These are phyloP conservation scores for Mythimna albipuncta DNA, from an alignment of 2,888 invertebrate genomes.

Conservation along the genomic window DNA sequence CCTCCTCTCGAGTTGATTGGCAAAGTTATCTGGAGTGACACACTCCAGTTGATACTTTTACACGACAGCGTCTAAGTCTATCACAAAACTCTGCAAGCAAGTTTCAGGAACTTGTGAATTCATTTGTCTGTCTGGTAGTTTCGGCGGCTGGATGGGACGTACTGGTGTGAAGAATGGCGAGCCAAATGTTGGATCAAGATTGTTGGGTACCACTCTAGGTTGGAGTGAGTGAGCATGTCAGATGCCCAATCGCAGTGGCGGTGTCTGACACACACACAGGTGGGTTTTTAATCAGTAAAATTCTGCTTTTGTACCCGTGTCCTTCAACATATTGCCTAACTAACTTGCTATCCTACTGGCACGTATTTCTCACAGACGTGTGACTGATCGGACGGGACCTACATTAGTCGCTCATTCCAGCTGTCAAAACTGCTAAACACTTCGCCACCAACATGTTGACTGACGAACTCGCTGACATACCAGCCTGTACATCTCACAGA, in stretches of 20 bases:
- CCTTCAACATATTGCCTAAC: background rate
- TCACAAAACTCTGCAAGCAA: slow-evolving; percentile 78
- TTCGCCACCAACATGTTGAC: background rate
- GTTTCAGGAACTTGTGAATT: slow-evolving; percentile 86
- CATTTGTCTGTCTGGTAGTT: slow-evolving; percentile 87
- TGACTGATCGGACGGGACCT: slow-evolving; percentile 78
- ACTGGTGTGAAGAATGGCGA: slow-evolving; percentile 50
- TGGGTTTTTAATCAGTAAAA: too few relatives aligned
- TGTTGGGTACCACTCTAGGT: too few relatives aligned
- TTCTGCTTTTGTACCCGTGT: too few relatives aligned
- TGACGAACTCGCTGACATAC: slow-evolving; percentile 31
- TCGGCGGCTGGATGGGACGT: slow-evolving; percentile 69
- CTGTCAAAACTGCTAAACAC: slow-evolving; percentile 40
- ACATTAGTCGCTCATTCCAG: slow-evolving; percentile 82
- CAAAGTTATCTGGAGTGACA: slow-evolving; percentile 60
- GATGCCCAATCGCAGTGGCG: too few relatives aligned
- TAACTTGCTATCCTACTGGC: slow-evolving; percentile 5
- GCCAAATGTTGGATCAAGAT: slow-evolving; percentile 1
- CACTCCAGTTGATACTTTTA: slow-evolving; percentile 54
- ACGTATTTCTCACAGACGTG: slow-evolving; percentile 69
- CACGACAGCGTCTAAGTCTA: slow-evolving; percentile 72
- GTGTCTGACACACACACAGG: too few relatives aligned
- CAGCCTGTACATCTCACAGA: slow-evolving; percentile 62
- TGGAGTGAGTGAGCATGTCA: too few relatives aligned
- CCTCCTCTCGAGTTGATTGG: slow-evolving; percentile 51